Conservation (phyloP, 2,888 invertebrate species). For the Ormyrus labotus region DNA sequence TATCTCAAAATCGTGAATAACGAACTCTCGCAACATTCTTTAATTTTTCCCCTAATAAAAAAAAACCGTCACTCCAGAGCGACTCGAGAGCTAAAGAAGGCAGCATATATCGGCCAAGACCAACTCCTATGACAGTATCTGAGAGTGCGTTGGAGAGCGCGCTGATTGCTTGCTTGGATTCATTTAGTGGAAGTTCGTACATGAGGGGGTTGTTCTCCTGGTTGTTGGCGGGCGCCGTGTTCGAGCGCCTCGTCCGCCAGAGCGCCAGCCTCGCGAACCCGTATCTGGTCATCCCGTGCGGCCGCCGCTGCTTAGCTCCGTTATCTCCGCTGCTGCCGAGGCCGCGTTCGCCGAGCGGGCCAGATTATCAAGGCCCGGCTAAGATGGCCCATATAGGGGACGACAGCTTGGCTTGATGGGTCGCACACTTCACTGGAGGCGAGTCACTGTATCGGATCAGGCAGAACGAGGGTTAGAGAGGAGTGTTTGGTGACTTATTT, state of each 20-base stretch:
- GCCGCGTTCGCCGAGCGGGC: not conserved
- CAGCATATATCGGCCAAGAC: not conserved
- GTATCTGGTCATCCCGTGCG: slow-evolving; percentile 71
- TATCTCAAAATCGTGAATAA: too few species aligned
- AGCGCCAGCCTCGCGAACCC: slow-evolving; percentile 71
- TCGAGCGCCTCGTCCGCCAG: slow-evolving; percentile 72
- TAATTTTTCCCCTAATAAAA: not conserved
- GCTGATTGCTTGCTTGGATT: not conserved
- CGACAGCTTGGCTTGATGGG: not conserved
- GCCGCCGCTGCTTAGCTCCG: not conserved
- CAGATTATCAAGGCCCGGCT: too few species aligned
- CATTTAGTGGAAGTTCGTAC: slow-evolving; percentile 60
- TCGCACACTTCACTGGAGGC: not conserved
- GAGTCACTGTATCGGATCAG: too few species aligned
- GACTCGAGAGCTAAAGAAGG: not conserved
- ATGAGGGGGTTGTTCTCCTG: slow-evolving; percentile 75
- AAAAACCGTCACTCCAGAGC: not conserved
- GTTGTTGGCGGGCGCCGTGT: slow-evolving; percentile 70
- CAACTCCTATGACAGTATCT: too few species aligned
- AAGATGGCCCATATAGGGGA: too few species aligned
- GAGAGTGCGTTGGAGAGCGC: too few species aligned
- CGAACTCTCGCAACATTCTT: too few species aligned
- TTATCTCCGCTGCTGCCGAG: not conserved
- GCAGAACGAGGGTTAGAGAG: too few species aligned
- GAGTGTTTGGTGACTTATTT: too few species aligned